Conservation (phyloP, 1,140 invertebrate genomes). For the Chrysoperla carnea region DNA sequence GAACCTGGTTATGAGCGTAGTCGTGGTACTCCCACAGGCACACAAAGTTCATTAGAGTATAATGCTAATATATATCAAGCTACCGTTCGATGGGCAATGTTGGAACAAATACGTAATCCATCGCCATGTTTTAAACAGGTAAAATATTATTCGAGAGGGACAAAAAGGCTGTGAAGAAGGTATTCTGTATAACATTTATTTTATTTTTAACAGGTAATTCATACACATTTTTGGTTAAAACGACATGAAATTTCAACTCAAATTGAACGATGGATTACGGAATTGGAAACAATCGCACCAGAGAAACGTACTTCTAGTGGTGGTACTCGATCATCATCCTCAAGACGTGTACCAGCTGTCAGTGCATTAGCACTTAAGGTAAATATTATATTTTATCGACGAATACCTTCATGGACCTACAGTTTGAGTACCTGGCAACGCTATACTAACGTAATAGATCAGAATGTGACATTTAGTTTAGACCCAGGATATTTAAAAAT, state of each 20-base stretch:
- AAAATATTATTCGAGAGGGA: conserved; percentile 12
- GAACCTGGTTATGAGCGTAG: conserved; percentile 93
- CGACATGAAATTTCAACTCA: conserved; percentile 77
- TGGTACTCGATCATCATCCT: conserved; percentile 26
- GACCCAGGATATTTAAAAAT: not conserved
- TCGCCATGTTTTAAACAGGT: conserved; percentile 88
- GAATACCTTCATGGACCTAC: no score
- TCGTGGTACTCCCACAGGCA: conserved; percentile 72
- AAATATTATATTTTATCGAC: conserved; percentile 3
- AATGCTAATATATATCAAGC: conserved; percentile 93
- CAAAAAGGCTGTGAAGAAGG: no score
- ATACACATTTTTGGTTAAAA: conserved; percentile 90
- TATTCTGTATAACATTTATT: no score
- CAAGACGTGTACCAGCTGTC: conserved; percentile 7
- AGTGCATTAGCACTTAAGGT: conserved; percentile 12
- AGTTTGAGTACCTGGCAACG: no score
- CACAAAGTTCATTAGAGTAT: conserved; percentile 78
- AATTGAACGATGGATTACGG: conserved; percentile 77
- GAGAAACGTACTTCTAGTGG: conserved; percentile 41
- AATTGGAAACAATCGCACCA: conserved; percentile 55
- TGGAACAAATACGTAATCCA: conserved; percentile 81
- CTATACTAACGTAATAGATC: no score
- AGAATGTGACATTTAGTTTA: not conserved
- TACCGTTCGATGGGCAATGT: conserved; percentile 89
- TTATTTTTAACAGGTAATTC: conserved; percentile 50